phyloP scores from a whole-genome alignment of 2,888 invertebrate species.

The Anthrax anthrax region DNA sequence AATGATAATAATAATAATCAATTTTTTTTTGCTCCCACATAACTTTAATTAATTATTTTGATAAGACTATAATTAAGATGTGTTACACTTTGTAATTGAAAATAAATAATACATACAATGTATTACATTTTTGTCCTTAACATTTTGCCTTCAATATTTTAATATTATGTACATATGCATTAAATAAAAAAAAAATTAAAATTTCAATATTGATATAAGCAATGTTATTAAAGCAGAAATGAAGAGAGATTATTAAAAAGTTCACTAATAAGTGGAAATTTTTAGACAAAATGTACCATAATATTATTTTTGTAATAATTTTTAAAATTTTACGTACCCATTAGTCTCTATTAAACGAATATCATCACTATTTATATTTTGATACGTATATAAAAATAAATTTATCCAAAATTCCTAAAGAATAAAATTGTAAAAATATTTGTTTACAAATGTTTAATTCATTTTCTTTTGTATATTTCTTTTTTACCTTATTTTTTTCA shows the following conservation, averaged over 20 bases:
- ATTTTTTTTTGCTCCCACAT: too few relatives aligned
- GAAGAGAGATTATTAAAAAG: not conserved
- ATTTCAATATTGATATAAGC: too few relatives aligned
- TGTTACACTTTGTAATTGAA: too few relatives aligned
- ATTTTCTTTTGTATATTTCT: not conserved
- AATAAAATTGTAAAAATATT: not conserved
- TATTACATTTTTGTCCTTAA: too few relatives aligned
- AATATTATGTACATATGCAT: too few relatives aligned
- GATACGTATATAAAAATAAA: conserved; percentile 25
- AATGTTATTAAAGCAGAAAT: not conserved
- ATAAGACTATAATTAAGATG: too few relatives aligned
- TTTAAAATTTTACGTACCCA: not conserved
- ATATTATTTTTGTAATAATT: not conserved
- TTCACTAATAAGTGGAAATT: not conserved
- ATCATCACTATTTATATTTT: conserved; percentile 17
- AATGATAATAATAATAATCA: too few relatives aligned
- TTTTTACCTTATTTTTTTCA: conserved; percentile 3
- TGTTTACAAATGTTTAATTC: not conserved
- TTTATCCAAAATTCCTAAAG: conserved; percentile 26
- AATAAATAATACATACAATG: too few relatives aligned
- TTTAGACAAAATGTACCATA: not conserved
- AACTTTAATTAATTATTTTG: too few relatives aligned
- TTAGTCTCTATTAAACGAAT: not conserved
- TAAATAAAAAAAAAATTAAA: too few relatives aligned
- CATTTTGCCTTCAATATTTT: too few relatives aligned